phyloP scores from a whole-genome alignment of 2,888 invertebrate genomes.

The Eupithecia dodoneata region DNA sequence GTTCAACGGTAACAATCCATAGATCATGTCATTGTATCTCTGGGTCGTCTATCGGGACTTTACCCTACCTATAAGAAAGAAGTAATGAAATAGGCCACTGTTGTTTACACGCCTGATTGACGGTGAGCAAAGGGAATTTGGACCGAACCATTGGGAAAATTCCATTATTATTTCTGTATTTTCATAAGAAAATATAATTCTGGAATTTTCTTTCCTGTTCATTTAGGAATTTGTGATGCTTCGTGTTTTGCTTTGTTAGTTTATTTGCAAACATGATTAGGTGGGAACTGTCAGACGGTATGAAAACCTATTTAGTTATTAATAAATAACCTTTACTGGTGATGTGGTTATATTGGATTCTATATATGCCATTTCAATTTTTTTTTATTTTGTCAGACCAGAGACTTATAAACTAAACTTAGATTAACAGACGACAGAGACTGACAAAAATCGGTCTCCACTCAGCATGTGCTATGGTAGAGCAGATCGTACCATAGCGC shows the following conservation, averaged over 20 bases:
- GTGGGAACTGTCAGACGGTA: no score
- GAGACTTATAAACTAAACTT: no score
- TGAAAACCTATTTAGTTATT: no score
- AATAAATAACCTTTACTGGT: no score
- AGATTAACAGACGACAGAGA: no score
- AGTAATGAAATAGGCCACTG: neutral
- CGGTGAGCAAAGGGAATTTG: constrained; percentile 8
- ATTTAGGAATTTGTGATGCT: neutral
- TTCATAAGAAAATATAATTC: constrained; percentile 3
- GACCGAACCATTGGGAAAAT: neutral
- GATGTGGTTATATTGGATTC: no score
- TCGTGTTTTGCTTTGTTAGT: constrained; percentile 1
- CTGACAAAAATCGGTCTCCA: no score
- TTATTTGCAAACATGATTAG: neutral
- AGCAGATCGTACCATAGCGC: no score
- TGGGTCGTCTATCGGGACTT: neutral
- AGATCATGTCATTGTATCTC: neutral
- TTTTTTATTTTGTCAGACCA: no score
- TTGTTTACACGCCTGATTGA: constrained; percentile 26
- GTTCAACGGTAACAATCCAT: neutral
- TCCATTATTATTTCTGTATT: neutral
- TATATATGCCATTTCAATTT: no score
- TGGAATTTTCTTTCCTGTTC: neutral
- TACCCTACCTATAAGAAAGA: neutral
- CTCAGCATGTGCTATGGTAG: no score